These are phyloP conservation scores for Heliconius nattereri DNA, from an alignment of 1,140 invertebrate species.

Conservation along the genomic window DNA sequence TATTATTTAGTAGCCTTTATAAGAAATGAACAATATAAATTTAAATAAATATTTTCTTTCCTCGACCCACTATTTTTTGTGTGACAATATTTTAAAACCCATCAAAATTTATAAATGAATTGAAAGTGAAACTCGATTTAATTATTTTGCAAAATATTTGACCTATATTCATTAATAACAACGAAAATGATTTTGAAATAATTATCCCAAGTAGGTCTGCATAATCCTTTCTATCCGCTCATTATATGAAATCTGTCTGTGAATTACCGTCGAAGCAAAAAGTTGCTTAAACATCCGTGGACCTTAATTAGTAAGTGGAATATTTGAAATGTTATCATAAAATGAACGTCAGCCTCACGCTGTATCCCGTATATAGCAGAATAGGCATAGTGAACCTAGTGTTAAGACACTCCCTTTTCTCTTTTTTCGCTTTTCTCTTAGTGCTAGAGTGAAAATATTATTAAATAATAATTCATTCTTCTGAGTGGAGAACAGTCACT, in stretches of 20 bases:
- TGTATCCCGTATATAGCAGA: no score
- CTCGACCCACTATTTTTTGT: no score
- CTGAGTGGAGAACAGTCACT: no score
- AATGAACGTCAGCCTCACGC: no score
- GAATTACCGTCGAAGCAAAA: conserved; percentile 66
- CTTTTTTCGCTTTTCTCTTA: no score
- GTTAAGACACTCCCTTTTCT: no score
- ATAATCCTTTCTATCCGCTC: conserved; percentile 73
- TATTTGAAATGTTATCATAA: not conserved
- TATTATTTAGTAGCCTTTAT: conserved; percentile 37
- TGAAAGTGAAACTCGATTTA: conserved; percentile 37
- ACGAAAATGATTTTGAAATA: conserved; percentile 36
- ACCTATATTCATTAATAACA: conserved; percentile 13
- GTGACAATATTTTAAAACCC: no score
- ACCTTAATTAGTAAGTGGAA: not conserved
- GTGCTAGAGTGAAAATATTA: no score
- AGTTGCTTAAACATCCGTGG: conserved; percentile 63
- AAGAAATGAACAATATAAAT: no score
- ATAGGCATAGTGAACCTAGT: no score
- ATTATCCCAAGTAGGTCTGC: conserved; percentile 37
- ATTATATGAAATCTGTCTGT: conserved; percentile 68
- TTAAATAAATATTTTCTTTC: no score
- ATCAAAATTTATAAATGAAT: conserved; percentile 18
- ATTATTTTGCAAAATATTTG: not conserved
- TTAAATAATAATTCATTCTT: no score